Evolutionary conservation across 1,140 invertebrate species (phyloP).

Genomic region (Leptopilina clavipes): DNA sequence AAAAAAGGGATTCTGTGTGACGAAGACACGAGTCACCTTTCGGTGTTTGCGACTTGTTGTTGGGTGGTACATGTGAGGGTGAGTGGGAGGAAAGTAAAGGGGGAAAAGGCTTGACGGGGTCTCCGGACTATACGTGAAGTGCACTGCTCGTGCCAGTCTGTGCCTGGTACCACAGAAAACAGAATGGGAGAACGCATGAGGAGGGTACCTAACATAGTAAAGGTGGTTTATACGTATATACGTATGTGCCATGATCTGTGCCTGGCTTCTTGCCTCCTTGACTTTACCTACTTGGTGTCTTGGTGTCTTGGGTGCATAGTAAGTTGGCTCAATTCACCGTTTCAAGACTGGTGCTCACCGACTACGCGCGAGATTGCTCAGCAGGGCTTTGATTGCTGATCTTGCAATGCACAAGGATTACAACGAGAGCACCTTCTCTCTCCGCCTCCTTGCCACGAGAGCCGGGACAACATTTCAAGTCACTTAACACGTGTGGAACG

Average conservation of each 20-base stretch:
- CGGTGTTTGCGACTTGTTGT: slow-evolving; percentile 35
- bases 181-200: slow-evolving; percentile 59
- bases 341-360: neutral
- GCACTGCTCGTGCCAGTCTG: slow-evolving; percentile 70
- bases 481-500: too few species aligned
- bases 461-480: too few species aligned
- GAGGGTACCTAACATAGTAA: slow-evolving; percentile 48
- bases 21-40: slow-evolving; percentile 46
- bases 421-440: too few species aligned
- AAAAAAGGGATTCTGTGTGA: neutral
- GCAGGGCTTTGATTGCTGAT: neutral
- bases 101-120: slow-evolving; percentile 57
- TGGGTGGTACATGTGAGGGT: slow-evolving; percentile 42
- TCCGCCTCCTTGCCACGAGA: too few species aligned
- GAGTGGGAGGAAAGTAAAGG: slow-evolving; percentile 37
- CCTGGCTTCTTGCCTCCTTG: slow-evolving; percentile 46
- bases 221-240: too few species aligned
- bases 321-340: neutral
- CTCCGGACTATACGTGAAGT: slow-evolving; percentile 63
- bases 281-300: slow-evolving; percentile 61
- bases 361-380: slow-evolving; percentile 27
- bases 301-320: too few species aligned
- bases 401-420: neutral
- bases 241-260: too few species aligned
- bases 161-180: slow-evolving; percentile 61